A percentile compares a stretch with the other conserved stretches of the same genome.
These are phyloP conservation scores for Pseudonaja textilis DNA, from an alignment of 2,113 vertebrate genomes.

Conservation along the genomic window DNA sequence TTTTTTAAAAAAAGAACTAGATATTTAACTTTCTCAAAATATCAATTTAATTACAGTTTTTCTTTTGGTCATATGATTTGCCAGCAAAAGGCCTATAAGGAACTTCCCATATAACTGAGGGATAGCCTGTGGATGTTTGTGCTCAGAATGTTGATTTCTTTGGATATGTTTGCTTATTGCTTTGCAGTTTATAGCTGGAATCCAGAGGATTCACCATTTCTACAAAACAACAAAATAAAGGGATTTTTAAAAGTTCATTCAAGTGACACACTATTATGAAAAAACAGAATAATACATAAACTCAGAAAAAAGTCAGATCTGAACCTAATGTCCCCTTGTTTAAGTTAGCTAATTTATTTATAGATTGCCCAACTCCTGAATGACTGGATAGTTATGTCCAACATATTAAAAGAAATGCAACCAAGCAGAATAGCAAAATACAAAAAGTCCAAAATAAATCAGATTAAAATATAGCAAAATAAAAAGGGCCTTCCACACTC, in stretches of 20 bases:
- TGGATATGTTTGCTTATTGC: constrained; percentile 27
- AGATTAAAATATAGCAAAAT: not conserved
- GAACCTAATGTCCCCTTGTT: not conserved
- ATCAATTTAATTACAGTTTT: constrained; percentile 29
- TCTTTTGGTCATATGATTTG: not conserved
- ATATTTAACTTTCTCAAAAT: constrained; percentile 5
- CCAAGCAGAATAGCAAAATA: not conserved
- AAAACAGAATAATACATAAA: not conserved
- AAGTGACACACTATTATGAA: not conserved
- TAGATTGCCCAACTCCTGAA: not conserved
- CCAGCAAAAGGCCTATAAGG: not conserved
- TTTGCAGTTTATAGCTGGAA: not conserved
- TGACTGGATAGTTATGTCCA: not conserved
- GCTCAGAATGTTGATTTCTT: constrained; percentile 13
- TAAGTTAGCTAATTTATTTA: not conserved
- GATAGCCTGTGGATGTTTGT: constrained; percentile 11
- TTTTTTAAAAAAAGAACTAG: constrained; percentile 2
- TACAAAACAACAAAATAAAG: not conserved
- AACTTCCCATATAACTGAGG: constrained; percentile 24
- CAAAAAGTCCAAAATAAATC: not conserved
- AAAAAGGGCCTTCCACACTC: not conserved
- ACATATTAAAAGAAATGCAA: not conserved
- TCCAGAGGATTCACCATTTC: not conserved
- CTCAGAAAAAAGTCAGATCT: not conserved
- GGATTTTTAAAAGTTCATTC: not conserved